These are phyloP conservation scores for Hyppa rectilinea DNA, from an alignment of 2,888 invertebrate species.

Conservation along the genomic window DNA sequence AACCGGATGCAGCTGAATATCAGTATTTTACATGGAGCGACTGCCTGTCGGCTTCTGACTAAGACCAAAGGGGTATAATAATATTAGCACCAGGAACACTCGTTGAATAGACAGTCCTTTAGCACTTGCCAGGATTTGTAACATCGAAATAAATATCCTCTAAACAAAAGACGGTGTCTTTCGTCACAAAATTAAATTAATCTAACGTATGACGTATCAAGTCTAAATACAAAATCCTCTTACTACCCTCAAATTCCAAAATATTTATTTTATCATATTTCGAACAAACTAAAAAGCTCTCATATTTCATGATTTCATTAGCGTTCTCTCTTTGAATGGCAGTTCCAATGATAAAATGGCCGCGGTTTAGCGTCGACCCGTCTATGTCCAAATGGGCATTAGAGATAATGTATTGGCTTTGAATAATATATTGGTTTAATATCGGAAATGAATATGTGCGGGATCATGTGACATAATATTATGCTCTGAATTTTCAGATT, in stretches of 20 bases:
- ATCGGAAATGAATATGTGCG: conserved; percentile 14
- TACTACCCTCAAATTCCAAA: neutral
- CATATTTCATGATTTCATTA: conserved; percentile 26
- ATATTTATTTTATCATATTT: neutral
- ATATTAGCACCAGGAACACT: no score
- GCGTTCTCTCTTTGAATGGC: conserved; percentile 11
- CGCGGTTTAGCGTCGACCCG: neutral
- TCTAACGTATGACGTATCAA: neutral
- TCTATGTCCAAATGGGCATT: conserved; percentile 7
- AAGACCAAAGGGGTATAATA: no score
- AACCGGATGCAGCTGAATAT: no score
- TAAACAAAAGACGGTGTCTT: neutral
- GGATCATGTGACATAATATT: conserved; percentile 5
- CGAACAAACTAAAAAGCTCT: neutral
- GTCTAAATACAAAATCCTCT: neutral
- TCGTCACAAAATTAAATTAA: neutral
- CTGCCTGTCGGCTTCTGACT: no score
- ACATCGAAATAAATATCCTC: no score
- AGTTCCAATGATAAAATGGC: conserved; percentile 19
- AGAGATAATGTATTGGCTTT: conserved; percentile 42
- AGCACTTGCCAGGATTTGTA: no score
- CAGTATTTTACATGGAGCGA: no score
- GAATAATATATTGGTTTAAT: conserved; percentile 34
- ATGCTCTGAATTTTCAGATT: neutral
- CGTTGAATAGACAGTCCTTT: no score